Evolutionary conservation across 2,797 vertebrate species (phyloP), one percentile per base, ranked within the genome.

Genomic region (Ambastaia sidthimunki): DNA sequence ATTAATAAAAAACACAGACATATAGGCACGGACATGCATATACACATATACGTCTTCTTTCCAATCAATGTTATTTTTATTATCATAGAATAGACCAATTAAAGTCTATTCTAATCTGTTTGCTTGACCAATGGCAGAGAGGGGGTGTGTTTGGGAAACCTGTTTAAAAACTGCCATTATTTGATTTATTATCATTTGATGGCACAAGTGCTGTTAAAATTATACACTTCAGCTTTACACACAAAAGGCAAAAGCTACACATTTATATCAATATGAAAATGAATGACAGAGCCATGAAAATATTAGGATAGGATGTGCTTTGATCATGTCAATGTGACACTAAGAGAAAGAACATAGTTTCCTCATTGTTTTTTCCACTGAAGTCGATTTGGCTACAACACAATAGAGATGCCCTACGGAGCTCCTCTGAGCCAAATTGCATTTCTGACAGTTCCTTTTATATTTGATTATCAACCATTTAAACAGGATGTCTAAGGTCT

Each of bases 381-480:
- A 41, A 80, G 59, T 54, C n/a, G 28, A 62, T 54, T 76, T 73
- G 48, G 74, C 63, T 68, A 60, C 16, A 60, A 63, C 48, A 74
- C 65, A 70, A 71, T 44, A 60, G 47, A 1, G 52, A 59, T 76
- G 55, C 65, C 74, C 70, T 31, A 55, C 21, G 59, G 73, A 74
- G 65, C 60, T 31, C 44, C 69, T 70, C 60, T 28, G 67, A 59
- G 71, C 52, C 60, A 66, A 62, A 74, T 34, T 60, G 54, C 57
- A 80, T 75, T 82, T 44, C 60, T 21, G 71, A 72, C 62, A 44
- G 65, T 73, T 74, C 71, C 44, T 82, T 82, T 85, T 65, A 81
- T 83, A 83, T 77, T 57, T 71, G 73, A 84, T 85, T 76, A 82
- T 83, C 80, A 67, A 52, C 71, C 55, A 69, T 86, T 86, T 71